These are phyloP conservation scores for Meloidogyne floridensis DNA, from an alignment of 1,140 invertebrate genomes.

Conservation along the genomic window DNA sequence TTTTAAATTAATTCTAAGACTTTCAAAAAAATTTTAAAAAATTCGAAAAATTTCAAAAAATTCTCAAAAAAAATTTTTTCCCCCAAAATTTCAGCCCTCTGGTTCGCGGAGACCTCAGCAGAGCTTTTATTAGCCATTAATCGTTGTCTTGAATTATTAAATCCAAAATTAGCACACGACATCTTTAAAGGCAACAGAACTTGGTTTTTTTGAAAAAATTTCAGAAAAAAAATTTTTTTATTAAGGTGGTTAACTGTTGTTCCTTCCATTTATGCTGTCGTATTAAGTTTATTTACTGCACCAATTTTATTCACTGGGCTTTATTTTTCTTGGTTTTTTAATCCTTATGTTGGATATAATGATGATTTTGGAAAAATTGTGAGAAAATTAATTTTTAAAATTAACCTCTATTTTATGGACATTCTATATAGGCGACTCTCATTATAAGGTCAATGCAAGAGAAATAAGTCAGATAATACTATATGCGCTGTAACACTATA, in stretches of 20 bases:
- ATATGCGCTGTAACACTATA: too few relatives aligned
- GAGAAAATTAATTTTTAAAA: neutral
- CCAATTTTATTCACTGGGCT: constrained; percentile 33
- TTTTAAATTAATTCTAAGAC: too few relatives aligned
- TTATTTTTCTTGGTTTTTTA: constrained; percentile 13
- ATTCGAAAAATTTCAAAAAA: too few relatives aligned
- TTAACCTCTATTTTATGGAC: too few relatives aligned
- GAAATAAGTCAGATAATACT: too few relatives aligned
- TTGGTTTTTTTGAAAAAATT: neutral
- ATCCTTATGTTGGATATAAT: constrained; percentile 35
- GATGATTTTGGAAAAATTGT: constrained; percentile 22
- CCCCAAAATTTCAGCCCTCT: constrained; percentile 9
- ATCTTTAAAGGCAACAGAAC: constrained; percentile 13
- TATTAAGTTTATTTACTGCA: constrained; percentile 13
- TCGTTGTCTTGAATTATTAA: constrained; percentile 27
- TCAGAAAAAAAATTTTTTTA: neutral
- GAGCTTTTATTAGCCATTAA: constrained; percentile 31
- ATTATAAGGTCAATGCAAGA: too few relatives aligned
- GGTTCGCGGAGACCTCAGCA: constrained; percentile 22
- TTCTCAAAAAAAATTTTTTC: neutral
- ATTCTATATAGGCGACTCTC: too few relatives aligned
- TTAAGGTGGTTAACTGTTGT: neutral
- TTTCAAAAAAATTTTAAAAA: neutral
- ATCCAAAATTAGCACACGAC: constrained; percentile 1
- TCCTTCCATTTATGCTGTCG: constrained; percentile 18